These are phyloP conservation scores for Indicator indicator DNA, from an alignment of 2,113 vertebrate species.

Conservation along the genomic window DNA sequence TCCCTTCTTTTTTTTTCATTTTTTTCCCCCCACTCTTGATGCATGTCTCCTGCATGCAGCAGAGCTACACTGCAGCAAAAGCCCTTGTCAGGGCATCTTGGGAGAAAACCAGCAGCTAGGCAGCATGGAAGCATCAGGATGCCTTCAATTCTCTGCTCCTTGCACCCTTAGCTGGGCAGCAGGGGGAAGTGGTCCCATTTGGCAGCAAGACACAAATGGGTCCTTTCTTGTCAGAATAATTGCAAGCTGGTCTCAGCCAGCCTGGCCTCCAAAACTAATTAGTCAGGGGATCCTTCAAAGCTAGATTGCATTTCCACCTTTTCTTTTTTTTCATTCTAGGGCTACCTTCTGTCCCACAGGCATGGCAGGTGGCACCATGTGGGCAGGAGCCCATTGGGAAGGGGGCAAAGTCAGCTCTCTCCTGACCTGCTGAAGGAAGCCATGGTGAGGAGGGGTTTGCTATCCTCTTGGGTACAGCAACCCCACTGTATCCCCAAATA, in stretches of 20 bases:
- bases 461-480: background rate
- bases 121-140: rapidly evolving
- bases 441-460: background rate
- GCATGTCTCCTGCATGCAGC: background rate
- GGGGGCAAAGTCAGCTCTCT: background rate
- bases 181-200: rapidly evolving
- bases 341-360: background rate
- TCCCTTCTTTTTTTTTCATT: background rate
- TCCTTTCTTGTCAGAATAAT: background rate
- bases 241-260: background rate
- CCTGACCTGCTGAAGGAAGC: background rate
- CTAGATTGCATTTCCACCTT: background rate
- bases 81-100: background rate
- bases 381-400: background rate
- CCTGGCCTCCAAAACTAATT: background rate
- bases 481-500: rapidly evolving
- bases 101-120: background rate
- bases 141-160: rapidly evolving
- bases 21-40: background rate
- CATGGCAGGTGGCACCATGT: rapidly evolving
- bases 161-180: rapidly evolving
- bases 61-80: background rate
- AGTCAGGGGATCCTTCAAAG: background rate
- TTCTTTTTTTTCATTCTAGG: background rate
- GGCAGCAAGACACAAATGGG: background rate